Conservation (phyloP, 1,140 invertebrate genomes). For the Brachionus paranguensis region DNA sequence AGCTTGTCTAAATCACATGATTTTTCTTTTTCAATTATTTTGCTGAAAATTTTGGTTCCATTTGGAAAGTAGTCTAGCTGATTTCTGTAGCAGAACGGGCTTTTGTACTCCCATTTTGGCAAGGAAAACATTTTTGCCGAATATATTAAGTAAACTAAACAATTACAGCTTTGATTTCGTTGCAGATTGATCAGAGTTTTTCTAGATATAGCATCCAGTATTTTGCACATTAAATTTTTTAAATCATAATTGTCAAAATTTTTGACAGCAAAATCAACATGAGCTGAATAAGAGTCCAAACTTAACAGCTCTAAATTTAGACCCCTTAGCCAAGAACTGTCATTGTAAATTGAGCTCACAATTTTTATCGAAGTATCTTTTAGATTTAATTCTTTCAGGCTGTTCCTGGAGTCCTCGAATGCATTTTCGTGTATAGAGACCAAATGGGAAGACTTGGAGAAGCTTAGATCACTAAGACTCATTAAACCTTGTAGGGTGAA, state of each 20-base stretch:
- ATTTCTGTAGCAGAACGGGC: slow-evolving; percentile 19
- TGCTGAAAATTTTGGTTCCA: neutral
- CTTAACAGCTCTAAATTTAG: neutral
- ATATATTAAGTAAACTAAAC: slow-evolving; percentile 23
- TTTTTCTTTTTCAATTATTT: slow-evolving; percentile 8
- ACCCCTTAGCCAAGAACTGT: neutral
- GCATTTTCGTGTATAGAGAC: neutral
- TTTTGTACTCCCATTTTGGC: slow-evolving; percentile 13
- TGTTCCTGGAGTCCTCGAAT: neutral
- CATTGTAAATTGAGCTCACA: neutral
- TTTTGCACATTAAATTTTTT: neutral
- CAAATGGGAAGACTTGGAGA: neutral
- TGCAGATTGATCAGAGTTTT: neutral
- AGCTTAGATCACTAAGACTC: neutral
- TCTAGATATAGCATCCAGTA: neutral
- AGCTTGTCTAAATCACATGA: neutral
- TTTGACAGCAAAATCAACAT: neutral
- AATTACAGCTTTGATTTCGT: slow-evolving; percentile 22
- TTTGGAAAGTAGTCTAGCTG: neutral
- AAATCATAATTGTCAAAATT: neutral
- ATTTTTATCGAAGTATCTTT: slow-evolving; percentile 1
- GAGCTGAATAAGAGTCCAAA: slow-evolving; percentile 21
- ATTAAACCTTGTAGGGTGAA: neutral
- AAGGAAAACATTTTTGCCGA: neutral
- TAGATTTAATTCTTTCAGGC: neutral